phyloP scores from a whole-genome alignment of 2,113 vertebrate genomes.

The Morphnarchus princeps region DNA sequence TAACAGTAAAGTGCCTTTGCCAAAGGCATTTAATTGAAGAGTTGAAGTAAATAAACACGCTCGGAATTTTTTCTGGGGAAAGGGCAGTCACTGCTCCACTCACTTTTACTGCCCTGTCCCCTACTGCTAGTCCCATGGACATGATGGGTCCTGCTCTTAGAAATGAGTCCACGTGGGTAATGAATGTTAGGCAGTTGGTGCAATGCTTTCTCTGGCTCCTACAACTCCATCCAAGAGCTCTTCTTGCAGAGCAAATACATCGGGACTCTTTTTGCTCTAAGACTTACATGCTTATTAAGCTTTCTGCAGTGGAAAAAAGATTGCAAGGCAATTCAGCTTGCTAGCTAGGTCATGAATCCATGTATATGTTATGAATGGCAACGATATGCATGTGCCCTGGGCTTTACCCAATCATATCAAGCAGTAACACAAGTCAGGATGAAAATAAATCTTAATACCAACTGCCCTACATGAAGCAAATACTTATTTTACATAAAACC shows the following conservation, averaged over 20 bases:
- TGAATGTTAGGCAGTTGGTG: neutral
- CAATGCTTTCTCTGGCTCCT: neutral
- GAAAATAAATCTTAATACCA: constrained; percentile 47
- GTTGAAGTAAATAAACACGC: neutral
- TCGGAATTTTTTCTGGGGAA: neutral
- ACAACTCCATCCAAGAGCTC: neutral
- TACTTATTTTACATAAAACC: constrained; percentile 39
- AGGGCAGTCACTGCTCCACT: neutral
- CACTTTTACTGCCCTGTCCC: neutral
- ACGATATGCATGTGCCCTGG: neutral
- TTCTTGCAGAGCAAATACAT: neutral
- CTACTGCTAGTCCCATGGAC: neutral
- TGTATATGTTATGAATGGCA: constrained; percentile 37
- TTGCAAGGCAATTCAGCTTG: neutral
- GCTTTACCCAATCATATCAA: constrained; percentile 29
- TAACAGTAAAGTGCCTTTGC: neutral
- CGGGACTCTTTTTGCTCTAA: neutral
- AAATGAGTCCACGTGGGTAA: neutral
- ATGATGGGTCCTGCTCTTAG: neutral
- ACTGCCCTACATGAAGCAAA: constrained; percentile 20
- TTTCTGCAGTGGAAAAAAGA: constrained; percentile 6
- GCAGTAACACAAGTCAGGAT: neutral
- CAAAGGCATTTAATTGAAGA: neutral
- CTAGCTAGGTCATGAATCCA: constrained; percentile 19
- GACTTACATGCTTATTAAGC: neutral